Evolutionary conservation across 2,888 invertebrate genomes (phyloP).

Genomic region (Trissoscelio sp.): DNA sequence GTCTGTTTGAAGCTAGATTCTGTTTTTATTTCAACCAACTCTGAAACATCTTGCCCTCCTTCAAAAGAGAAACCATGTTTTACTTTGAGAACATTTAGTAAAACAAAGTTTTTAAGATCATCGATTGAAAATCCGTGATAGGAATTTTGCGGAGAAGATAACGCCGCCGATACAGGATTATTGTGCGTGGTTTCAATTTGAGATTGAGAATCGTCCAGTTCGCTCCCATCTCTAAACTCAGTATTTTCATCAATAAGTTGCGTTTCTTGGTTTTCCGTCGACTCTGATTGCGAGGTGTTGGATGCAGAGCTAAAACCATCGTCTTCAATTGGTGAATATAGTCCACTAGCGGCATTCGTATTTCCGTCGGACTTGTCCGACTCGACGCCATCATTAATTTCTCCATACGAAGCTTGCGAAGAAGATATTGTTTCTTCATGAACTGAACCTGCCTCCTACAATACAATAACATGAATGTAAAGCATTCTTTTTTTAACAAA

Average conservation of each 20-base stretch:
- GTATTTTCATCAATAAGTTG: neutral
- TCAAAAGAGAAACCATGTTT: conserved; percentile 5
- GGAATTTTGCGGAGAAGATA: neutral
- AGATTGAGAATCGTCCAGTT: neutral
- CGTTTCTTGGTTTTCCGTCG: neutral
- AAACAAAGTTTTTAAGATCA: conserved; percentile 5
- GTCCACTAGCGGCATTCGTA: neutral
- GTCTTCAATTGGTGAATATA: neutral
- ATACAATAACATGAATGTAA: neutral
- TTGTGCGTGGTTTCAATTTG: neutral
- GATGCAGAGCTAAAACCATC: neutral
- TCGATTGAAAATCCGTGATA: conserved; percentile 15
- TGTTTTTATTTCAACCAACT: neutral
- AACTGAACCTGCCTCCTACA: neutral
- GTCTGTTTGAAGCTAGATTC: neutral
- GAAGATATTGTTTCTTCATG: neutral
- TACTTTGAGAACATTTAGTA: neutral
- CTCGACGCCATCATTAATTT: neutral
- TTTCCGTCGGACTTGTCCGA: neutral
- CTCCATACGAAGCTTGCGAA: neutral
- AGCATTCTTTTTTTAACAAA: too few relatives aligned
- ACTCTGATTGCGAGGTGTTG: neutral
- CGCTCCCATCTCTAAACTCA: neutral
- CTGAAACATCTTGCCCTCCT: neutral
- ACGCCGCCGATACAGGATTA: neutral